Evolutionary conservation across 1,140 invertebrate genomes (phyloP).

Genomic region (Dinothrombium tinctorium): DNA sequence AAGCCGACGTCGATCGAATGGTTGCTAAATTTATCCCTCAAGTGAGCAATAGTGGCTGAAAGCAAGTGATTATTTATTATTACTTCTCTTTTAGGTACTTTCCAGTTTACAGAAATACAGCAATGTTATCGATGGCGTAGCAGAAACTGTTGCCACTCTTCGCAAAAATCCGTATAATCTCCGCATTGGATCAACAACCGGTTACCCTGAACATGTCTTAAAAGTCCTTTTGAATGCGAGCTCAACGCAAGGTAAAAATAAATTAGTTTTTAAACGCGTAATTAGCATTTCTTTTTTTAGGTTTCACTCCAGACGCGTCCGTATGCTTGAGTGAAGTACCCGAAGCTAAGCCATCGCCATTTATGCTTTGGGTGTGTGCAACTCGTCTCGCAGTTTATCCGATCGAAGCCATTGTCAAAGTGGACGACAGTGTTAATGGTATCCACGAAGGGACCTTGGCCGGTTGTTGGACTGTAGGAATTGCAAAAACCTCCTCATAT

Average conservation of each 20-base stretch:
- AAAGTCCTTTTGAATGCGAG: constrained; percentile 9
- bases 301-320: constrained; percentile 18
- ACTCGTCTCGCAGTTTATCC: constrained; percentile 21
- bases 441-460: constrained; percentile 23
- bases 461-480: constrained; percentile 25
- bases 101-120: constrained; percentile 16
- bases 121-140: constrained; percentile 18
- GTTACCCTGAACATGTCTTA: constrained; percentile 11
- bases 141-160: constrained; percentile 14
- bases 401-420: constrained; percentile 22
- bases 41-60: background rate
- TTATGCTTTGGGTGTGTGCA: constrained; percentile 24
- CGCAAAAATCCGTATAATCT: constrained; percentile 2
- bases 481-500: constrained; percentile 19
- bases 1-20: constrained; percentile 14
- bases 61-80: background rate
- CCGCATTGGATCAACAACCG: constrained; percentile 14
- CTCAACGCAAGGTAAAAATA: constrained; percentile 17
- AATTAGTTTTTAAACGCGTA: background rate
- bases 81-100: background rate
- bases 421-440: constrained; percentile 23
- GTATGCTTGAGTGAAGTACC: constrained; percentile 24
- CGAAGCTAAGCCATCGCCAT: constrained; percentile 22
- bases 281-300: background rate
- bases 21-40: constrained; percentile 14